Evolutionary conservation across 2,113 vertebrate genomes (phyloP), one percentile per base, ranked within the genome.

Genomic region (Callorhinus ursinus): DNA sequence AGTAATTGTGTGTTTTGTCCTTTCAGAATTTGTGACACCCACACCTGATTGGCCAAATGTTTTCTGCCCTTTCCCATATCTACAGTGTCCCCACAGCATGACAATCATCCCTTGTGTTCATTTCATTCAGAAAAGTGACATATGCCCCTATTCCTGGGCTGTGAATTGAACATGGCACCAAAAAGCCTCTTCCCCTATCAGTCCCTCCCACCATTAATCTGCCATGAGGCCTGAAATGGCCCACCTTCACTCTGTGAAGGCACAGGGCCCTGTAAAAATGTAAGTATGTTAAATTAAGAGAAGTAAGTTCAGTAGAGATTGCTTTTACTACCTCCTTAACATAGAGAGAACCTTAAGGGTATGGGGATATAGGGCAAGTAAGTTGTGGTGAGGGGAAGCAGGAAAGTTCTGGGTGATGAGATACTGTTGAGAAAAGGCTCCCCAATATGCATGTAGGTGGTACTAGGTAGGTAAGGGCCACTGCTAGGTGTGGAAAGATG

Each of bases 1-100:
- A 74, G 67, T 92, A 92, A 93, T 77, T 69, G 49, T 95, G 85
- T 74, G 2, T 92, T 98, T 98, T 98, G 93, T 98, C 63, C 97
- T 98, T 97, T 86, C 69, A 97, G 86, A 59, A 81, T 74, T 98
- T 98, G 61, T 67, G 98, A 98, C 33, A 33, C 74, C 28, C 51
- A 94, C 93, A 57, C 92, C 72, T 95, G 95, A 93, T 97, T 91
- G 81, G 49, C 63, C 85, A 96, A 92, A 93, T 98, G 81, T 96
- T 97, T 88, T 96, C 84, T 97, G 85, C 87, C 83, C 92, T 94
- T 98, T 92, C 53, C 36, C 82, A 71, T 71, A 39, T 65, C 59
- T 96, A 88, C 36, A 97, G 65, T 96, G 67, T 90, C 94, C 39
- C 63, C 77, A 81, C 63, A 88, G 63, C 84, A 87, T 96, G 96